Evolutionary conservation across 2,797 vertebrate species (phyloP), one percentile per base, ranked within the genome.

Genomic region (Zalophus californianus): DNA sequence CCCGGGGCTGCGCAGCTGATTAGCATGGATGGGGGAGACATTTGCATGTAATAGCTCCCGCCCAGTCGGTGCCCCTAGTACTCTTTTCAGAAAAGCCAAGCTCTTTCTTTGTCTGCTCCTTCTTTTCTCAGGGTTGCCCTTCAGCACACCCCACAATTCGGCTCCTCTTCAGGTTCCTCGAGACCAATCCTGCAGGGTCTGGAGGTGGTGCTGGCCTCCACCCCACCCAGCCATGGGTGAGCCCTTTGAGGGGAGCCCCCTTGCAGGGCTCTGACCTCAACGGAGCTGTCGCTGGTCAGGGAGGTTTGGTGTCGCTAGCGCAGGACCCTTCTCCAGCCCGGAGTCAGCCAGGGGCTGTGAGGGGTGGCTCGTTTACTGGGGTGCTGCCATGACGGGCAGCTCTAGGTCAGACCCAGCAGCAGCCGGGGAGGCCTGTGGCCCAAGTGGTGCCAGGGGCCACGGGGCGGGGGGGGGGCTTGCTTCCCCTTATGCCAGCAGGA

Each of bases 11-110:
- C 90, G 88, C 96, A 83, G 92, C 89, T 98, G 96, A 98, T 98
- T 98, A 98, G 94, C 97, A 96, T 95, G 87, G 94, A 92, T 7
- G 58, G 75, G 92, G 96, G 80, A 91, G 92, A 88, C 62, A 94
- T 98, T 98, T 98, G 93, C 97, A 97, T 97, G 96, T 96, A 95
- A 96, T 95, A 82, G 80, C 92, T 96, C 95, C 89, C 20, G 12
- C 87, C 87, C 73, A 85, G 86, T 80, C 10, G 9, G 89, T 70
- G 86, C 66, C 97, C 88, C 58, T 35, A 52, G 56, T 50, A 23
- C 78, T 90, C 93, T 92, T 96, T 87, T 79, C 77, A 77, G 88
- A 94, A 93, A 94, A 87, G 62, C 90, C 38, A 35, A 25, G 87
- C 89, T 84, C 77, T 85, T 62, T 84, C 94, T 97, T 97, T 97